Conservation (phyloP, 2,888 invertebrate genomes). For the Heliconius sara region DNA sequence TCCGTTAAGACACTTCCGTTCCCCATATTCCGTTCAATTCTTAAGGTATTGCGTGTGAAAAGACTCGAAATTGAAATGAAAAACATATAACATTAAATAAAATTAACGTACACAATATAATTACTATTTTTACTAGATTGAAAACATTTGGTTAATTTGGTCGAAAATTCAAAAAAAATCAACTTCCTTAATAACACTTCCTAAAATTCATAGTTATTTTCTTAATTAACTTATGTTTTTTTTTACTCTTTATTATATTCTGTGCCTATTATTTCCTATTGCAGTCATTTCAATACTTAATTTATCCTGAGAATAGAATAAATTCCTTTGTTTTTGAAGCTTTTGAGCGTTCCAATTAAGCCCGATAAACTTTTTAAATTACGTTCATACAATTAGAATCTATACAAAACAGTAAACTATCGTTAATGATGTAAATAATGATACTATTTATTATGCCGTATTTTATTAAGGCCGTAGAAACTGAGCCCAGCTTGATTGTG, state of each 20-base stretch:
- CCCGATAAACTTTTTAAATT: conserved; percentile 8
- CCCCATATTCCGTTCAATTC: too few species aligned
- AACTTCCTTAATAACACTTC: not conserved
- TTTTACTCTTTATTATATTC: not conserved
- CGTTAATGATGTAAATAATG: conserved; percentile 4
- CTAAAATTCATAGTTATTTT: too few species aligned
- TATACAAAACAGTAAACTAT: not conserved
- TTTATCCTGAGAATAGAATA: not conserved
- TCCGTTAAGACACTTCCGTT: too few species aligned
- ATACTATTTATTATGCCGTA: not conserved
- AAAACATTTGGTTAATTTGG: too few species aligned
- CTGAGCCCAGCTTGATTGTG: too few species aligned
- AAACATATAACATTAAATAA: too few species aligned
- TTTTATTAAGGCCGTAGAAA: too few species aligned
- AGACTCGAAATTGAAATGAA: too few species aligned
- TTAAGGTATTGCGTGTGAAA: too few species aligned
- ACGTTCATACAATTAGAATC: conserved; percentile 11
- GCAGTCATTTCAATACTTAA: conserved; percentile 8
- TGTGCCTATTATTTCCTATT: not conserved
- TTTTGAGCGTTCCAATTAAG: conserved; percentile 8
- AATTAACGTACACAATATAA: too few species aligned
- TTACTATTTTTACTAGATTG: too few species aligned
- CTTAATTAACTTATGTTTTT: not conserved
- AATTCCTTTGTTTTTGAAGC: conserved; percentile 7
- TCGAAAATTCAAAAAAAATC: too few species aligned